These are phyloP conservation scores for Diabrotica undecimpunctata DNA, from an alignment of 1,140 invertebrate genomes.

Conservation along the genomic window DNA sequence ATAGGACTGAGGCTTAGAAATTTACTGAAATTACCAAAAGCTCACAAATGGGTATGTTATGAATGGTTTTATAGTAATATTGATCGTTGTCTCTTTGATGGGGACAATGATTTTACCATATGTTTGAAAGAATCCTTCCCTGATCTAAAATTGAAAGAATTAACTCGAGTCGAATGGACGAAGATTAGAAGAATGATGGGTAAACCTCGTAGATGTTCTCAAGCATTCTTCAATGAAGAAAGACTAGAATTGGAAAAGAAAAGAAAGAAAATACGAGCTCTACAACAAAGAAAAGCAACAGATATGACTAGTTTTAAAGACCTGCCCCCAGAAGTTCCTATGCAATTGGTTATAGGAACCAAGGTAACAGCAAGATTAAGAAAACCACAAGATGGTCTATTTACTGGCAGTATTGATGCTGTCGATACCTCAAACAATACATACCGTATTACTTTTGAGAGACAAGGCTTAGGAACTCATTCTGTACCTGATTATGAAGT, in stretches of 20 bases:
- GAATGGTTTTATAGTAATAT: slow-evolving; percentile 99
- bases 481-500: slow-evolving; percentile 97
- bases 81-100: slow-evolving; percentile 90
- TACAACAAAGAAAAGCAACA: slow-evolving; percentile 91
- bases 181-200: slow-evolving; percentile 95
- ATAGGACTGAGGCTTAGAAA: slow-evolving; percentile 90
- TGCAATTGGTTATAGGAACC: slow-evolving; percentile 93
- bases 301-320: slow-evolving; percentile 79
- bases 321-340: slow-evolving; percentile 91
- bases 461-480: slow-evolving; percentile 88
- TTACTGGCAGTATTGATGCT: slow-evolving; percentile 94
- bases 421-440: slow-evolving; percentile 96
- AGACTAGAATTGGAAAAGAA: slow-evolving; percentile 84
- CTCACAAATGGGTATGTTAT: slow-evolving; percentile 98
- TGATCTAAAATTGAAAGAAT: slow-evolving; percentile 77
- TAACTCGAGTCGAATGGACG: slow-evolving; percentile 92
- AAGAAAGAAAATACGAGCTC: slow-evolving; percentile 84
- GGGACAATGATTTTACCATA: slow-evolving; percentile 95
- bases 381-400: slow-evolving; percentile 93
- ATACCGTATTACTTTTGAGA: slow-evolving; percentile 96
- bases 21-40: slow-evolving; percentile 96
- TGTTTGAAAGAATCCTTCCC: slow-evolving; percentile 94
- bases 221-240: slow-evolving; percentile 95
- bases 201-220: slow-evolving; percentile 89
- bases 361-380: slow-evolving; percentile 86